Conservation (phyloP, 2,797 vertebrate species). For the Xiphophorus birchmanni region DNA sequence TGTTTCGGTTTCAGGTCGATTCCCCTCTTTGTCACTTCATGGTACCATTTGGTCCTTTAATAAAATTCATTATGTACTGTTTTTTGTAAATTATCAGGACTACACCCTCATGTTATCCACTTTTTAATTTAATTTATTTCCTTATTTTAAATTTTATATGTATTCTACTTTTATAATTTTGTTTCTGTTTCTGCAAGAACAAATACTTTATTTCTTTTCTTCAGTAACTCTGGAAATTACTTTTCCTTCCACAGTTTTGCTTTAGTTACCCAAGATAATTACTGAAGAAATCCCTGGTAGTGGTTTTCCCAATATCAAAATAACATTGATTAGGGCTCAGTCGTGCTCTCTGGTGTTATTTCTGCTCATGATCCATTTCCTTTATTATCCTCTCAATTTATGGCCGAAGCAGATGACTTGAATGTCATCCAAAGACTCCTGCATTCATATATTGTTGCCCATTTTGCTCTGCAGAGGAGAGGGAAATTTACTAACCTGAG, state of each 20-base stretch:
- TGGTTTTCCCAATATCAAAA: constrained; percentile 16
- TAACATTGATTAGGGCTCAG: constrained; percentile 17
- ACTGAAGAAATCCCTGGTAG: neutral
- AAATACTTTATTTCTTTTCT: neutral
- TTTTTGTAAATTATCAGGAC: too few relatives aligned
- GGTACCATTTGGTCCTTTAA: too few relatives aligned
- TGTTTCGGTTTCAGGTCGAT: too few relatives aligned
- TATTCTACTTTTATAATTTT: neutral
- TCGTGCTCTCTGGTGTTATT: constrained; percentile 4
- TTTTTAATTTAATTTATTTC: neutral
- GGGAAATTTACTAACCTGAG: neutral
- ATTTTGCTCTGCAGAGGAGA: constrained; percentile 12
- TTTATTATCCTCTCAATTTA: constrained; percentile 8
- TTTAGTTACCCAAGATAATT: neutral
- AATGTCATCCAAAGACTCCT: constrained; percentile 9
- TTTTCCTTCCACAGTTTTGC: neutral
- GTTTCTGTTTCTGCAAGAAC: neutral
- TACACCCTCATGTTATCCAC: neutral
- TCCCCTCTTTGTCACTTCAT: too few relatives aligned
- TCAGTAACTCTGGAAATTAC: neutral
- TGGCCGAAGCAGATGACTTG: constrained; percentile 5
- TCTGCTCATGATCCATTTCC: constrained; percentile 3
- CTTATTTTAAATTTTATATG: neutral
- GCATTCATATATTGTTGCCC: constrained; percentile 6
- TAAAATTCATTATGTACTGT: too few relatives aligned